phyloP scores from a whole-genome alignment of 2,888 invertebrate genomes.

The Dorcus hopei region DNA sequence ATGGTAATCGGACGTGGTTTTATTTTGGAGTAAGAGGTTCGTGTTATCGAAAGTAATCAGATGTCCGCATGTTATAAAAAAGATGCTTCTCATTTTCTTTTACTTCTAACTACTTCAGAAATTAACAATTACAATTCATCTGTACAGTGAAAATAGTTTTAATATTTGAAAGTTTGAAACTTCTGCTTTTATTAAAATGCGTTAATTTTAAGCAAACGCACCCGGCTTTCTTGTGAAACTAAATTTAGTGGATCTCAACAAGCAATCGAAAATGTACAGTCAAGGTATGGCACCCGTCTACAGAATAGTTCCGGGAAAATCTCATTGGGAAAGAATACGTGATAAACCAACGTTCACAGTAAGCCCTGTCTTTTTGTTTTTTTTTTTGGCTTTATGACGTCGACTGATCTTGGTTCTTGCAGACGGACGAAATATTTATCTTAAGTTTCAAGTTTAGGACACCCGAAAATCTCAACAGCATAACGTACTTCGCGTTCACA shows the following conservation, averaged over 20 bases:
- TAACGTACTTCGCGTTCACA: conserved; percentile 86
- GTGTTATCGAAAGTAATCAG: too few relatives aligned
- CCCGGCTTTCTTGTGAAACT: conserved; percentile 65
- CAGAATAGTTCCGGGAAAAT: conserved; percentile 69
- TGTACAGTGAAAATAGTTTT: not conserved
- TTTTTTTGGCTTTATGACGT: not conserved
- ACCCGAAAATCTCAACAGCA: conserved; percentile 66
- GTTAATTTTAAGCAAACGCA: conserved; percentile 45
- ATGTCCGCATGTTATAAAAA: too few relatives aligned
- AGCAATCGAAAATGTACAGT: conserved; percentile 85
- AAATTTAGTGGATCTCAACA: conserved; percentile 83
- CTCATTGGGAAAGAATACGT: conserved; percentile 80
- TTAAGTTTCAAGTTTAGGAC: conserved; percentile 71
- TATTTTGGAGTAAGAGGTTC: conserved; percentile 74
- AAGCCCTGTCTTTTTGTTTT: conserved; percentile 37
- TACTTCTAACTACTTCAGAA: not conserved
- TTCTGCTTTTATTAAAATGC: not conserved
- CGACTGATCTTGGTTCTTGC: conserved; percentile 32
- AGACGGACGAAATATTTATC: conserved; percentile 72
- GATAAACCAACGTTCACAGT: conserved; percentile 77
- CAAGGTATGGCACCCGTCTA: conserved; percentile 88
- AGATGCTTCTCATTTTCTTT: not conserved
- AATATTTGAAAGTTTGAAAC: not conserved
- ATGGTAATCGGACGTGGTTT: conserved; percentile 90
- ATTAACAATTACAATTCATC: too few relatives aligned